Evolutionary conservation across 2,113 vertebrate species (phyloP), one percentile per base, ranked within the genome.

Genomic region (Eretmodus cyanostictus): DNA sequence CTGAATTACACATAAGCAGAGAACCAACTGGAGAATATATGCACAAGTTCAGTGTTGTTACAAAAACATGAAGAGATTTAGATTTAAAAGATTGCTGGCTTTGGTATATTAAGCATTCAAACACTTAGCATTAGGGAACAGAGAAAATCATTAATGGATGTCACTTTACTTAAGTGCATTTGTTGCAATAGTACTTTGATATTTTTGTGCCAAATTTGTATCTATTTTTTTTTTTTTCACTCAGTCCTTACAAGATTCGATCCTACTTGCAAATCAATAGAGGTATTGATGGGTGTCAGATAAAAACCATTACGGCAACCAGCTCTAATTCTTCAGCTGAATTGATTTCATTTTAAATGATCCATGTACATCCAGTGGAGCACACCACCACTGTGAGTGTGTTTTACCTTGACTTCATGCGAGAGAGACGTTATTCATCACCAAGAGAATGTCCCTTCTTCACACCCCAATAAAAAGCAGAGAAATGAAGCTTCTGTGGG

Each of bases 351-450:
- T 96, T 96, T 94, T 68, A 96, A 95, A 94, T 95, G 95, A 96
- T 95, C 94, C 94, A 92, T 95, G 93, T 89, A 86, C 89, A 88
- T 94, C 89, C 90, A 87, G 84, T 24, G 88, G 84, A 92, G 93
- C 92, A 88, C 92, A 4, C 71, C 80, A 83, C 82, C 88, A 29
- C 86, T 85, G 92, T 54, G 82, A 91, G 88, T 92, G 93, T 95
- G 93, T 94, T 95, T 96, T 96, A 96, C 94, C 93, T 94, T 95
- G 93, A 95, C 95, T 95, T 89, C 80, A 85, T 61, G 89, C 85
- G 88, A 95, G 94, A 94, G 93, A 96, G 96, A 95, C 90, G 93
- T 95, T 96, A 96, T 97, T 96, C 95, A 97, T 97, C 95, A 94
- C 93, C 36, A 45, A 54, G 86, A 88, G 89, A 93, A 91, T 91